Percentiles rank a stretch among this genome's conserved stretches.
Conservation (phyloP, 2,113 vertebrate species). For the Garra rufa region DNA sequence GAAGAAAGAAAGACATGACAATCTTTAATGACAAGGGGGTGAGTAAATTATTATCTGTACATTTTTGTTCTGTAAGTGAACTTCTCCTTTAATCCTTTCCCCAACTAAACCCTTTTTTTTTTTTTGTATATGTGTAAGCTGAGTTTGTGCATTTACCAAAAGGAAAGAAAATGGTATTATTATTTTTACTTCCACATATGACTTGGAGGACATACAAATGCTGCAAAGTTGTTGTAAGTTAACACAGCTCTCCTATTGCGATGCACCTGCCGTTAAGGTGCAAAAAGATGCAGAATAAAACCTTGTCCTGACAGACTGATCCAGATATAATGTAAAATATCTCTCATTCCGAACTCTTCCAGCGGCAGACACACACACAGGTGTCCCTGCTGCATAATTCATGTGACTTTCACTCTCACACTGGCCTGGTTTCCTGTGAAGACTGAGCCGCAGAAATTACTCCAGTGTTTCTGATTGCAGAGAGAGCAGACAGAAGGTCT, state of each 20-base stretch:
- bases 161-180: not conserved
- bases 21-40: too few species aligned
- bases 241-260: constrained; percentile 15
- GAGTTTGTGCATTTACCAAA: not conserved
- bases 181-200: not conserved
- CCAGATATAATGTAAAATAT: constrained; percentile 73
- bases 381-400: constrained; percentile 75
- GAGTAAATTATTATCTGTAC: too few species aligned
- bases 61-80: too few species aligned
- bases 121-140: too few species aligned
- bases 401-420: constrained; percentile 64
- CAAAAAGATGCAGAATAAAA: constrained; percentile 63
- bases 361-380: constrained; percentile 64
- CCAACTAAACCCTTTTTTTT: too few species aligned
- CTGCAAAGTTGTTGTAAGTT: not conserved
- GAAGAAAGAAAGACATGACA: too few species aligned
- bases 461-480: constrained; percentile 56
- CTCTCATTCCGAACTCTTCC: constrained; percentile 68
- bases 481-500: constrained; percentile 38
- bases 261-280: constrained; percentile 33
- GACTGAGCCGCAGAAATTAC: constrained; percentile 42
- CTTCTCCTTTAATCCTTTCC: too few species aligned
- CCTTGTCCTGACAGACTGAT: constrained; percentile 68
- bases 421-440: constrained; percentile 64
- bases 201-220: not conserved